Evolutionary conservation across 2,113 vertebrate genomes (phyloP).

Genomic region (Acrocephalus kingi): DNA sequence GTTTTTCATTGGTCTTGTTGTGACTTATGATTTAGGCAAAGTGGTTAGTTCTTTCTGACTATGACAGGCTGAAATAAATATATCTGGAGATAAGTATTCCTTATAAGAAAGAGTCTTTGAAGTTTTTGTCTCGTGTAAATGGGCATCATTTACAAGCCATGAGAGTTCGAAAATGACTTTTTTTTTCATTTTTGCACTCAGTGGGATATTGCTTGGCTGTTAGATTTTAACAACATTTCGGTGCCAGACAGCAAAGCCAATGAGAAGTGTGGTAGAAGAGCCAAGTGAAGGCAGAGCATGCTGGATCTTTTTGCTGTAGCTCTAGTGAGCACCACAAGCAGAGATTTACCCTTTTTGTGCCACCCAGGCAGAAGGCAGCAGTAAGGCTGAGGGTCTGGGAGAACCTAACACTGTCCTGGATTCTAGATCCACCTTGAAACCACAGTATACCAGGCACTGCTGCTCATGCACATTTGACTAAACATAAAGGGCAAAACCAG

Average conservation of each 20-base stretch:
- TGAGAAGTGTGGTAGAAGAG: background rate
- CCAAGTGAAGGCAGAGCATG: background rate
- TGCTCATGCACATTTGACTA: background rate
- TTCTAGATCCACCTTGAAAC: background rate
- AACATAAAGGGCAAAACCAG: background rate
- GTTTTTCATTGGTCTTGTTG: background rate
- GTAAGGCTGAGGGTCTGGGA: background rate
- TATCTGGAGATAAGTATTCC: background rate
- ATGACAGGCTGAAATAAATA: background rate
- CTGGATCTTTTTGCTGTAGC: background rate
- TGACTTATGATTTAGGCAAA: background rate
- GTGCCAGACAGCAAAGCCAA: background rate
- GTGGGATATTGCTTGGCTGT: background rate
- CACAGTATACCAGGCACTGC: background rate
- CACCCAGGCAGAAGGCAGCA: background rate
- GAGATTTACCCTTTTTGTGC: background rate
- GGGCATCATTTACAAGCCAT: background rate
- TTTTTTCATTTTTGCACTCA: background rate
- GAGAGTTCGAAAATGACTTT: background rate
- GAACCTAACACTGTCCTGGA: no score
- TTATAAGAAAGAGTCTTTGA: background rate
- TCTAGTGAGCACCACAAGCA: background rate
- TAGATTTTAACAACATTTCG: background rate
- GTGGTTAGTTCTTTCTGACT: background rate
- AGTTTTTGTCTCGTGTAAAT: background rate